Evolutionary conservation across 2,113 vertebrate species (phyloP).

Genomic region (Herpailurus yagouaroundi): DNA sequence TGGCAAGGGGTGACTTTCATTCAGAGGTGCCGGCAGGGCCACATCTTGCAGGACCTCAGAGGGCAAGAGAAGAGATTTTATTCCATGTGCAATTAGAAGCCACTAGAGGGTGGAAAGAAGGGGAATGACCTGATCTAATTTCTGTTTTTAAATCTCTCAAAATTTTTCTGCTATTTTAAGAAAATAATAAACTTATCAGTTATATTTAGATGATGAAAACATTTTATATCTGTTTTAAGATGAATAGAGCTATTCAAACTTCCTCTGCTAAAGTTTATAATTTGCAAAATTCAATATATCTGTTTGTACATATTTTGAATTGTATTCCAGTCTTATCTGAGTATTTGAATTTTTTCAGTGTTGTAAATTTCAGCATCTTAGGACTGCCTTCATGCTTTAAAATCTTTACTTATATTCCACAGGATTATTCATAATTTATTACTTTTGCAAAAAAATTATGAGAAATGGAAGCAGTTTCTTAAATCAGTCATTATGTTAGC

Average conservation of each 20-base stretch:
- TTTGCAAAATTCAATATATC: not conserved
- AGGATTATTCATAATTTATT: not conserved
- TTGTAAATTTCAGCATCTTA: not conserved
- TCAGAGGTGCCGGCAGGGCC: not conserved
- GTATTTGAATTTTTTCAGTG: not conserved
- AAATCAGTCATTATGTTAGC: not conserved
- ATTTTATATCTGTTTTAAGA: not conserved
- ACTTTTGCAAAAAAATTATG: not conserved
- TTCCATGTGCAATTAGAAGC: not conserved
- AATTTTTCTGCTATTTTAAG: not conserved
- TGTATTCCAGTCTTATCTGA: not conserved
- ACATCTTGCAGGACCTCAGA: not conserved
- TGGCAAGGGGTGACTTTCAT: not conserved
- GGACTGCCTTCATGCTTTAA: not conserved
- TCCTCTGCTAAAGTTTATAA: not conserved
- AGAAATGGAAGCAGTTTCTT: conserved; percentile 30
- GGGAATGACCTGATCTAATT: not conserved
- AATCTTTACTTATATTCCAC: not conserved
- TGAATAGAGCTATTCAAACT: not conserved
- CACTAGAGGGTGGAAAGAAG: not conserved
- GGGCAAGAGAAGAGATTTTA: not conserved
- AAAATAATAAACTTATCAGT: not conserved
- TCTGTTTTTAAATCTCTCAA: not conserved
- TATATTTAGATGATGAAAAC: not conserved
- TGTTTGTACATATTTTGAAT: not conserved